Evolutionary conservation across 2,888 invertebrate species (phyloP).

Genomic region (Taenaris catops): DNA sequence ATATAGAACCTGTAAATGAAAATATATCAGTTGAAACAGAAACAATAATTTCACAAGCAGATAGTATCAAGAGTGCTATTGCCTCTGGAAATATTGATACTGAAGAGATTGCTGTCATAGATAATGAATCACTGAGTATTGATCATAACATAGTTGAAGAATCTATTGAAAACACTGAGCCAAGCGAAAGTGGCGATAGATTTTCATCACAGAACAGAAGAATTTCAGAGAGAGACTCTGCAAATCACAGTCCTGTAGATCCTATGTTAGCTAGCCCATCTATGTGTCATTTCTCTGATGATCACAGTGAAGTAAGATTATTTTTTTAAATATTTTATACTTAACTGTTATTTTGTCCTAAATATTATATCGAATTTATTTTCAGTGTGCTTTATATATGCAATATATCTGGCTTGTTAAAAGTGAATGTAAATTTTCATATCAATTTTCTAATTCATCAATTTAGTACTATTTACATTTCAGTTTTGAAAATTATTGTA

Average conservation of each 20-base stretch:
- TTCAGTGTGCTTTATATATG: no score
- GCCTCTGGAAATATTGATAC: constrained; percentile 36
- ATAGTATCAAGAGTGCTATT: constrained; percentile 41
- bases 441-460: no score
- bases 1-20: constrained; percentile 34
- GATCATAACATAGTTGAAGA: constrained; percentile 51
- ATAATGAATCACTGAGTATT: constrained; percentile 47
- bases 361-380: no score
- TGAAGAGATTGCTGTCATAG: constrained; percentile 36
- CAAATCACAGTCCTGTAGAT: constrained; percentile 88
- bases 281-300: constrained; percentile 84
- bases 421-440: no score
- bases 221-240: constrained; percentile 82
- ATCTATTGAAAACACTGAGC: constrained; percentile 48
- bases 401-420: no score
- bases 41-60: constrained; percentile 34
- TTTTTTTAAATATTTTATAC: no score
- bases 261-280: constrained; percentile 84
- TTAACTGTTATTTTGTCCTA: no score
- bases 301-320: constrained; percentile 81
- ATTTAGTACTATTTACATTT: neutral
- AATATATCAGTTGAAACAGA: constrained; percentile 35
- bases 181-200: constrained; percentile 45
- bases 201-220: constrained; percentile 59
- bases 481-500: neutral